Evolutionary conservation across 2,113 vertebrate species (phyloP).

Genomic region (Verasper variegatus): DNA sequence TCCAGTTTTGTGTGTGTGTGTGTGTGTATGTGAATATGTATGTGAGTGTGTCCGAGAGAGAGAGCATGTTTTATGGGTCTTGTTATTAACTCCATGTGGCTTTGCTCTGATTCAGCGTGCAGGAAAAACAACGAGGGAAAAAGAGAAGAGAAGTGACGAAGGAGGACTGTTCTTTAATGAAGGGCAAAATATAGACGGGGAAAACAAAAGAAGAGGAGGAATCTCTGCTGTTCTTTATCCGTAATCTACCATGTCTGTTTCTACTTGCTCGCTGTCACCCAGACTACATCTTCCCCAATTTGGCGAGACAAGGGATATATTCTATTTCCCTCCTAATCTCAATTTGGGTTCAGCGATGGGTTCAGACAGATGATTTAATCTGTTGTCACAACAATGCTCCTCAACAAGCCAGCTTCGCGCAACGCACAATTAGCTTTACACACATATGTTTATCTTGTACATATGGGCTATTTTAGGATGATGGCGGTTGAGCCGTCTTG

Average conservation of each 20-base stretch:
- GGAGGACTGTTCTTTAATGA: neutral
- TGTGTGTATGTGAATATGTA: slow-evolving; percentile 25
- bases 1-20: slow-evolving; percentile 13
- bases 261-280: slow-evolving; percentile 36
- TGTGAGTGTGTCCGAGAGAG: slow-evolving; percentile 25
- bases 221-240: slow-evolving; percentile 23
- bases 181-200: neutral
- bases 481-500: slow-evolving; percentile 68
- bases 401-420: slow-evolving; percentile 47
- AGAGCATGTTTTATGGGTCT: slow-evolving; percentile 43
- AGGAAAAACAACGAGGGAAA: slow-evolving; percentile 16
- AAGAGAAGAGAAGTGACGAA: slow-evolving; percentile 16
- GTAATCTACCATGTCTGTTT: slow-evolving; percentile 40
- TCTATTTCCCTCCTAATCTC: slow-evolving; percentile 62
- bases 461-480: slow-evolving; percentile 68
- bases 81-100: slow-evolving; percentile 60
- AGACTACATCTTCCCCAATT: slow-evolving; percentile 35
- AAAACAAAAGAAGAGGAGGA: slow-evolving; percentile 1
- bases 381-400: slow-evolving; percentile 71
- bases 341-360: slow-evolving; percentile 45
- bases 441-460: slow-evolving; percentile 71
- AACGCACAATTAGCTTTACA: slow-evolving; percentile 68
- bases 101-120: slow-evolving; percentile 45
- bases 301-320: slow-evolving; percentile 61
- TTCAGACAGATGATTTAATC: slow-evolving; percentile 70